Conservation (phyloP, 2,797 vertebrate species). For the Eospalax fontanierii region DNA sequence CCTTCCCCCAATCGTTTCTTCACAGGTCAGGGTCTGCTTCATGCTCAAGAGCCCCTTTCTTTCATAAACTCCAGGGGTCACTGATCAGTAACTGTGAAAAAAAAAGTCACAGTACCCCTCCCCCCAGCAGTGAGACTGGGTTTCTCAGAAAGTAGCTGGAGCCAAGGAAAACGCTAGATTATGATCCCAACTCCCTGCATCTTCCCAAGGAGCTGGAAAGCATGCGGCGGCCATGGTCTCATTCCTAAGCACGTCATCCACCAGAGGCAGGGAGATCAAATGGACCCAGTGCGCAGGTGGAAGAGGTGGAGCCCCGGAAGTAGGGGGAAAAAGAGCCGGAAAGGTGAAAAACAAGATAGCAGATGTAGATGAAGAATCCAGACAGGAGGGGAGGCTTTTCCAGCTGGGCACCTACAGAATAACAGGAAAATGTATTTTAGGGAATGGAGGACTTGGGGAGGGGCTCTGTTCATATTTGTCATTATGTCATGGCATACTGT, state of each 20-base stretch:
- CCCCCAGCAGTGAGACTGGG: background rate
- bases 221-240: slow-evolving; percentile 53
- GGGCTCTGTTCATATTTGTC: background rate
- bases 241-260: slow-evolving; percentile 10
- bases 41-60: background rate
- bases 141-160: slow-evolving; percentile 75
- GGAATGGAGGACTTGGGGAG: background rate
- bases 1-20: background rate
- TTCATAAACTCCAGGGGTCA: slow-evolving; percentile 10
- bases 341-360: background rate
- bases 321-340: too few species aligned
- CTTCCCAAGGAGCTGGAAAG: slow-evolving; percentile 38
- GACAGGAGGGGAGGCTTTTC: background rate
- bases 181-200: slow-evolving; percentile 19
- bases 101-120: background rate
- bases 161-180: slow-evolving; percentile 76
- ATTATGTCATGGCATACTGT: background rate
- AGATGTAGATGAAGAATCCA: background rate
- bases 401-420: background rate
- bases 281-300: background rate
- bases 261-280: slow-evolving; percentile 5
- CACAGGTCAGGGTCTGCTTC: background rate
- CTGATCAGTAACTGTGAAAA: background rate
- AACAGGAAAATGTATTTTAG: background rate
- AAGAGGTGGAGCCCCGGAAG: background rate